Conservation (phyloP, 2,888 invertebrate genomes). For the Agriopis marginaria region DNA sequence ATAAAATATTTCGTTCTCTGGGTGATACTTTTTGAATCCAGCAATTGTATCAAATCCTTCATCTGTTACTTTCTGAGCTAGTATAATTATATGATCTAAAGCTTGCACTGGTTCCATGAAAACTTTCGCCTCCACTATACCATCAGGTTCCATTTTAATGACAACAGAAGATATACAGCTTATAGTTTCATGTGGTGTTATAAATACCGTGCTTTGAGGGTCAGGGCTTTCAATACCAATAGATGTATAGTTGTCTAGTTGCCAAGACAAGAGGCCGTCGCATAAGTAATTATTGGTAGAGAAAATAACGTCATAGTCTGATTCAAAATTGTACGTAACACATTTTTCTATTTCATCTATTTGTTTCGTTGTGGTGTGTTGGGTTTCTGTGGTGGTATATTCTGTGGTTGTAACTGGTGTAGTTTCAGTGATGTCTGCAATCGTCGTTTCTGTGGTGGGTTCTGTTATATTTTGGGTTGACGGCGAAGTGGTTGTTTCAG, state of each 20-base stretch:
- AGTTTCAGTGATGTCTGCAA: neutral
- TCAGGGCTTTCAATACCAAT: slow-evolving; percentile 50
- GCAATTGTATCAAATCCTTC: slow-evolving; percentile 51
- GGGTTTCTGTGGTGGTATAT: slow-evolving; percentile 14
- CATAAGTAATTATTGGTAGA: slow-evolving; percentile 29
- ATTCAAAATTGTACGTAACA: slow-evolving; percentile 8
- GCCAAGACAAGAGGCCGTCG: slow-evolving; percentile 51
- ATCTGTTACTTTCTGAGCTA: slow-evolving; percentile 50
- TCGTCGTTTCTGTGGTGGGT: neutral
- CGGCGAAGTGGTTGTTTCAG: neutral
- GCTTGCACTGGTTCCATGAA: slow-evolving; percentile 50
- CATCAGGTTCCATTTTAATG: slow-evolving; percentile 55
- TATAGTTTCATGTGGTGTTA: slow-evolving; percentile 51
- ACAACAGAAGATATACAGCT: slow-evolving; percentile 60
- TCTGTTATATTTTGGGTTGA: neutral
- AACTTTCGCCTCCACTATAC: slow-evolving; percentile 56
- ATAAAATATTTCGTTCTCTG: slow-evolving; percentile 45
- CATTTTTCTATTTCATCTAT: slow-evolving; percentile 6
- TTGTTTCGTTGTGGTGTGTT: neutral
- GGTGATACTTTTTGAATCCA: slow-evolving; percentile 53
- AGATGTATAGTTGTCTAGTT: slow-evolving; percentile 52
- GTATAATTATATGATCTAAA: slow-evolving; percentile 54
- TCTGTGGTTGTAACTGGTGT: neutral
- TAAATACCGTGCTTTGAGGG: slow-evolving; percentile 50
- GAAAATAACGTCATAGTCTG: slow-evolving; percentile 5